Conservation (phyloP, 2,888 invertebrate species). For the Netelia inedita region DNA sequence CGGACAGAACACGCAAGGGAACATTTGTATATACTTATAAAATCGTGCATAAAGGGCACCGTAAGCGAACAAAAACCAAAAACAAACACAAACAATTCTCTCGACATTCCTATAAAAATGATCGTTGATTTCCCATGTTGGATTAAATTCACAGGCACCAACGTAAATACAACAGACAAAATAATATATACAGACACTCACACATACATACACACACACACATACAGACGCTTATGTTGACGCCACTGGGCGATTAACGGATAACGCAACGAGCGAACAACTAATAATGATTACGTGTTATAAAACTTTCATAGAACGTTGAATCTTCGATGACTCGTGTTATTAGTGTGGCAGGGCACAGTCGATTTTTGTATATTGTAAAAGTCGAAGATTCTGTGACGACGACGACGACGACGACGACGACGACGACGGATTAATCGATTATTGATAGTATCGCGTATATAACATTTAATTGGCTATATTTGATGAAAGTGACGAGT, state of each 20-base stretch:
- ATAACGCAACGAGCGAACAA: constrained; percentile 31
- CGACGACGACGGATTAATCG: constrained; percentile 16
- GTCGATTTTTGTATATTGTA: constrained; percentile 38
- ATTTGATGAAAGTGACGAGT: background rate
- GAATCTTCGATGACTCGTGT: constrained; percentile 53
- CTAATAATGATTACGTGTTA: constrained; percentile 31
- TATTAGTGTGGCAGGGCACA: constrained; percentile 24
- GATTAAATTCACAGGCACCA: constrained; percentile 46
- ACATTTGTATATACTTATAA: constrained; percentile 65
- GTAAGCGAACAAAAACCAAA: constrained; percentile 48
- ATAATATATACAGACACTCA: background rate
- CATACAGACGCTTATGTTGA: constrained; percentile 20
- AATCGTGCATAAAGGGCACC: constrained; percentile 29
- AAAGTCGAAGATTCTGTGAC: background rate
- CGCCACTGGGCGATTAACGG: constrained; percentile 11
- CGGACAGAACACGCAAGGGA: constrained; percentile 57
- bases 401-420: too few relatives aligned
- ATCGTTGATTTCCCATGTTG: background rate
- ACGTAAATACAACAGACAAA: constrained; percentile 51
- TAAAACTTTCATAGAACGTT: constrained; percentile 40
- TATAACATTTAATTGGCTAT: constrained; percentile 21
- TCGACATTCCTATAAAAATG: constrained; percentile 62
- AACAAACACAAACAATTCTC: constrained; percentile 46
- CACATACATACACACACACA: background rate
- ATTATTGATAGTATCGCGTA: constrained; percentile 9